Evolutionary conservation across 1,140 invertebrate genomes (phyloP).

Genomic region (Lineus longissimus): DNA sequence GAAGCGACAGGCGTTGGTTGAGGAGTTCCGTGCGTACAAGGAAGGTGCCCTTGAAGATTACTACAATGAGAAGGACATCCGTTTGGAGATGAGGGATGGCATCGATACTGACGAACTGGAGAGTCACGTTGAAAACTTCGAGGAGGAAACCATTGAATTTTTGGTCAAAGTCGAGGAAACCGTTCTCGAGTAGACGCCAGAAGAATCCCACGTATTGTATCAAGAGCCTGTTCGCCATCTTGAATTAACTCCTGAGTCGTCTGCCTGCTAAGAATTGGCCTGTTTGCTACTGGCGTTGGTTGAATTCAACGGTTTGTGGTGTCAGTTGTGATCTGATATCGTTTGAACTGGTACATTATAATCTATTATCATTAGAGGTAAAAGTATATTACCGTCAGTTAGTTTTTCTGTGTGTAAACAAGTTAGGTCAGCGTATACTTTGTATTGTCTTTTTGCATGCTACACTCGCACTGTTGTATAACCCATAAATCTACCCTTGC

Average conservation of each 20-base stretch:
- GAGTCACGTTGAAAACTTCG: conserved; percentile 78
- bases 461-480: too few species aligned
- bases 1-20: conserved; percentile 84
- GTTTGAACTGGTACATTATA: background rate
- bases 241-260: conserved; percentile 17
- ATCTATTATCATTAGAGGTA: too few species aligned
- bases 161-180: conserved; percentile 93
- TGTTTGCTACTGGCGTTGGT: background rate
- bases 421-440: too few species aligned
- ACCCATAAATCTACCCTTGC: too few species aligned
- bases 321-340: background rate
- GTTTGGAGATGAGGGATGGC: conserved; percentile 79
- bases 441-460: too few species aligned
- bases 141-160: conserved; percentile 95
- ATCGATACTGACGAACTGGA: conserved; percentile 88
- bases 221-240: conserved; percentile 23
- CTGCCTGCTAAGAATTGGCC: background rate
- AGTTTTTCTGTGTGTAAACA: too few species aligned
- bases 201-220: background rate
- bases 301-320: background rate
- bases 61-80: conserved; percentile 69
- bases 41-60: conserved; percentile 72
- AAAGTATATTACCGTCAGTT: too few species aligned
- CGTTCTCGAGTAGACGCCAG: conserved; percentile 58
- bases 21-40: conserved; percentile 71